phyloP scores from a whole-genome alignment of 2,797 vertebrate genomes.

The Catharus ustulatus region DNA sequence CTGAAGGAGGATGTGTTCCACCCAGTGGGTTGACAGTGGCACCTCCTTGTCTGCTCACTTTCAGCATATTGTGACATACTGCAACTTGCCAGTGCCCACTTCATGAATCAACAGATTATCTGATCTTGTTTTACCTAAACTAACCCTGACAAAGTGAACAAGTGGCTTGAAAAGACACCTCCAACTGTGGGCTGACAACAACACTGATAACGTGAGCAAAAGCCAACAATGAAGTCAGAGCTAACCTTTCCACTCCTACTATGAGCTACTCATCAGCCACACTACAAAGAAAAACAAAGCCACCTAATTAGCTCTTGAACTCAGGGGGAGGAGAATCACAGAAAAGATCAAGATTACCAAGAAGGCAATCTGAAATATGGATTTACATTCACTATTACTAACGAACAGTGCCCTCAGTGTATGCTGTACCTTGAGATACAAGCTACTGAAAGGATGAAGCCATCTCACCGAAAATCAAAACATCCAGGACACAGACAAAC shows the following conservation, averaged over 20 bases:
- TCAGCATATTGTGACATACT: not conserved
- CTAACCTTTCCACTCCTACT: not conserved
- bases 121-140: not conserved
- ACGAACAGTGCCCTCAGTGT: rapidly evolving
- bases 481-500: not conserved
- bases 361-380: not conserved
- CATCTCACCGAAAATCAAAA: not conserved
- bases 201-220: not conserved
- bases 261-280: not conserved
- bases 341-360: not conserved
- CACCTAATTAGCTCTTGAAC: not conserved
- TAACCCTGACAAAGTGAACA: not conserved
- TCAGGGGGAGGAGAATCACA: not conserved
- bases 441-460: not conserved
- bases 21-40: rapidly evolving
- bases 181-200: not conserved
- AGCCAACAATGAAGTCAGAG: not conserved
- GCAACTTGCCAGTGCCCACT: not conserved
- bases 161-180: not conserved
- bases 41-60: not conserved
- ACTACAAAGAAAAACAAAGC: not conserved
- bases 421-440: not conserved
- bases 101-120: not conserved
- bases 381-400: not conserved
- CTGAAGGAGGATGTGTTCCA: not conserved